Evolutionary conservation across 30 jellyfish, hydroid and myxozoan genomes (phyloP).

Genomic region (Chironex yamaguchii): DNA sequence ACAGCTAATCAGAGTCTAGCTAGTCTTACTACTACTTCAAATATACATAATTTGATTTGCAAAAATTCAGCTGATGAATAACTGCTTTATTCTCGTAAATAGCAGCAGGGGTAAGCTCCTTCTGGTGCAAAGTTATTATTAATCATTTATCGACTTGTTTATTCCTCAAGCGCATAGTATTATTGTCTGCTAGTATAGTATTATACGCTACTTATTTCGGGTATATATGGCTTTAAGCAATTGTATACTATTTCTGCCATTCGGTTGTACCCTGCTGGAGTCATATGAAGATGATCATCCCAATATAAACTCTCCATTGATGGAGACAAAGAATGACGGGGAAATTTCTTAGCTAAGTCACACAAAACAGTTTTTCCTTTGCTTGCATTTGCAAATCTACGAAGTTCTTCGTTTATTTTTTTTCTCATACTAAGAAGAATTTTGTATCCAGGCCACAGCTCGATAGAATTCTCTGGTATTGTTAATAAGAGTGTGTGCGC

Average conservation of each 20-base stretch:
- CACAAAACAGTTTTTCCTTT: slow-evolving; percentile 85
- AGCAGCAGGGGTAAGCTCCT: too few relatives aligned
- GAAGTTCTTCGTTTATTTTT: slow-evolving; percentile 79
- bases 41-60: too few relatives aligned
- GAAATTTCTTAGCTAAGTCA: slow-evolving; percentile 84
- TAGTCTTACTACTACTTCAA: too few relatives aligned
- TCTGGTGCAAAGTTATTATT: too few relatives aligned
- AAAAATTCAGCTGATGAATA: too few relatives aligned
- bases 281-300: slow-evolving; percentile 98
- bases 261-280: slow-evolving; percentile 91
- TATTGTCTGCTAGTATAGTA: too few relatives aligned
- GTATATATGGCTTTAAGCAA: slow-evolving; percentile 88
- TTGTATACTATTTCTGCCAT: slow-evolving; percentile 92
- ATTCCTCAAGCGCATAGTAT: too few relatives aligned
- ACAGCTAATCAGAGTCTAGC: too few relatives aligned
- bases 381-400: slow-evolving; percentile 79
- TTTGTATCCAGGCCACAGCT: slow-evolving; percentile 94
- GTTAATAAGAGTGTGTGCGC: slow-evolving; percentile 96
- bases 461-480: slow-evolving; percentile 95
- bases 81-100: too few relatives aligned
- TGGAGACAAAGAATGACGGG: slow-evolving; percentile 88
- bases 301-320: slow-evolving; percentile 83
- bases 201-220: too few relatives aligned
- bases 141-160: too few relatives aligned
- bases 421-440: slow-evolving; percentile 86